Evolutionary conservation across 2,113 vertebrate species (phyloP), one percentile per base, ranked within the genome.

Genomic region (Gambusia holbrooki): DNA sequence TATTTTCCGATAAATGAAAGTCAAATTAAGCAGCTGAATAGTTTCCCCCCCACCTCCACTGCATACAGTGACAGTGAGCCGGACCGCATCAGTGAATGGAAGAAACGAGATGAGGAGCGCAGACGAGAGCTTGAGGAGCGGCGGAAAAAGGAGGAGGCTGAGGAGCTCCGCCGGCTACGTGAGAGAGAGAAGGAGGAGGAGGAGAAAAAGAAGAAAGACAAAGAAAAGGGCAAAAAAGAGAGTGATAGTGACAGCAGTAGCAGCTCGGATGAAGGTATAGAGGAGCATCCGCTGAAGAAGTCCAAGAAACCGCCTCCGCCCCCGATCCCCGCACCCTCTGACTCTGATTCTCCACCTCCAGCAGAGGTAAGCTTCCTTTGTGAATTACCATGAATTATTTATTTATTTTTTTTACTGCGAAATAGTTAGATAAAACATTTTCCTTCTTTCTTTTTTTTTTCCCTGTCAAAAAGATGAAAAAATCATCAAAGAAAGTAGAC

Each of bases 71-170:
- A 96, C 3, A 97, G 96, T 2, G 96, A 96, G 3, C 94, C 96
- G 4, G 97, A 99, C 88, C 96, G 95, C 67, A 96, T 99, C 94
- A 97, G 98, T 0, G 97, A 97, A 71, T 99, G 98, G 98, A 99
- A 99, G 89, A 96, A 96, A 70, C 83, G 96, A 1, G 98, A 99
- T 0, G 97, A 98, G 79, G 97, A 97, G 66, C 94, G 97, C 1
- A 89, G 94, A 13, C 90, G 95, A 1, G 98, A 98, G 88, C 94
- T 99, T 77, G 98, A 99, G 87, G 97, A 99, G 68, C 95, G 96
- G 15, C 91, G 97, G 92, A 96, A 95, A 92, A 96, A 94, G 13
- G 96, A 97, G 79, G 97, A 98, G 90, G 97, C 98, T 0, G 98
- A 99, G 83, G 98, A 98, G 87, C 93, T 99, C 69, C 96, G 96